Percentiles rank a stretch among this genome's conserved stretches.
phyloP scores from a whole-genome alignment of 1,140 invertebrate species.

The Drosophila asahinai region DNA sequence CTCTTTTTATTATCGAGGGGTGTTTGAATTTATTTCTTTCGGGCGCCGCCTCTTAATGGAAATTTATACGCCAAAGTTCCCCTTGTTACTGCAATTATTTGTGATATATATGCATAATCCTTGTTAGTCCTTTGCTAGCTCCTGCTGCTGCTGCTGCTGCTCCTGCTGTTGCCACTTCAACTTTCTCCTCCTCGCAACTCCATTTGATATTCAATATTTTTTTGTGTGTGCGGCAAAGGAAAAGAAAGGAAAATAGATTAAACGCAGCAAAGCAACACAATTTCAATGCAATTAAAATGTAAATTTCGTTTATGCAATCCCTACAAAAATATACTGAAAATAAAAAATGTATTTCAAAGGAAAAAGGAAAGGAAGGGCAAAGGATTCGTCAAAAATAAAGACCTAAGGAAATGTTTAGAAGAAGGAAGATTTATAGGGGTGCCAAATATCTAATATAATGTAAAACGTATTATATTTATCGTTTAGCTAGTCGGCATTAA shows the following conservation, averaged over 20 bases:
- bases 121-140: conserved; percentile 25
- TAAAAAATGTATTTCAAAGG: background rate
- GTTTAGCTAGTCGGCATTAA: background rate
- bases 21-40: conserved; percentile 78
- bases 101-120: conserved; percentile 60
- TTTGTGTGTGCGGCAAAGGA: conserved; percentile 26
- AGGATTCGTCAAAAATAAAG: conserved; percentile 1
- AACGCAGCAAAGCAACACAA: conserved; percentile 61
- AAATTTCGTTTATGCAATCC: conserved; percentile 76
- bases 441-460: background rate
- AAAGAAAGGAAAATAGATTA: conserved; percentile 68
- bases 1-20: conserved; percentile 53
- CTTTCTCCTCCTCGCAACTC: conserved; percentile 12
- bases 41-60: conserved; percentile 68
- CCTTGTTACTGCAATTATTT: conserved; percentile 66
- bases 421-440: background rate
- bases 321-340: conserved; percentile 20
- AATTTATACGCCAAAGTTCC: conserved; percentile 72
- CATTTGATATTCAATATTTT: conserved; percentile 80
- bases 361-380: conserved; percentile 8
- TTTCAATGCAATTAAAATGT: conserved; percentile 82
- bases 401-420: background rate
- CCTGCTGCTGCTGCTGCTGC: conserved; percentile 1
- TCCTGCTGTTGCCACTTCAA: conserved; percentile 4
- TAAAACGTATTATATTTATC: background rate